A percentile compares a stretch with the other conserved stretches of the same genome.
Conservation (phyloP, 2,888 invertebrate genomes). For the Candidula unifasciata region DNA sequence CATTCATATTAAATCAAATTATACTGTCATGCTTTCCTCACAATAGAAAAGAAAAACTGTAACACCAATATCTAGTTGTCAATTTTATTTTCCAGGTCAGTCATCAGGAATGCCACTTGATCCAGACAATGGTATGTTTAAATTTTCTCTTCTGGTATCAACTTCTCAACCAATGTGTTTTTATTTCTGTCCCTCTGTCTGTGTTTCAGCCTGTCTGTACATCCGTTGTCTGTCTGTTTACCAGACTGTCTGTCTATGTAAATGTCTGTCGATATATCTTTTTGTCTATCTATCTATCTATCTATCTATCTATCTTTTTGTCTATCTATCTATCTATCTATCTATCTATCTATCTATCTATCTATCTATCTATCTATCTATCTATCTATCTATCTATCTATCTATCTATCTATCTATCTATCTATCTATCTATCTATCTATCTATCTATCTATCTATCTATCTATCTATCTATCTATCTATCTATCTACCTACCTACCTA, state of each 20-base stretch:
- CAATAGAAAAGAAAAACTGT: too few relatives aligned
- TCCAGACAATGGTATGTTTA: neutral
- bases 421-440: neutral
- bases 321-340: too few relatives aligned
- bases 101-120: neutral
- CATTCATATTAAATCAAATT: too few relatives aligned
- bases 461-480: neutral
- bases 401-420: slow-evolving; percentile 19
- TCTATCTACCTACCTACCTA: too few relatives aligned
- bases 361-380: slow-evolving; percentile 22
- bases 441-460: slow-evolving; percentile 16
- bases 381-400: slow-evolving; percentile 24
- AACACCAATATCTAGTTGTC: too few relatives aligned
- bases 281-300: too few relatives aligned
- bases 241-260: neutral
- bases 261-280: slow-evolving; percentile 10
- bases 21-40: too few relatives aligned
- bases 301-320: too few relatives aligned
- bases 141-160: too few relatives aligned
- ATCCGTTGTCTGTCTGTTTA: neutral
- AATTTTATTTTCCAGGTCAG: neutral
- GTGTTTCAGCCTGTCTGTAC: neutral
- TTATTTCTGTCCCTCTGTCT: neutral
- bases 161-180: neutral
- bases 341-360: slow-evolving; percentile 15